phyloP scores from a whole-genome alignment of 2,113 vertebrate species.

The Harpagus bidentatus region DNA sequence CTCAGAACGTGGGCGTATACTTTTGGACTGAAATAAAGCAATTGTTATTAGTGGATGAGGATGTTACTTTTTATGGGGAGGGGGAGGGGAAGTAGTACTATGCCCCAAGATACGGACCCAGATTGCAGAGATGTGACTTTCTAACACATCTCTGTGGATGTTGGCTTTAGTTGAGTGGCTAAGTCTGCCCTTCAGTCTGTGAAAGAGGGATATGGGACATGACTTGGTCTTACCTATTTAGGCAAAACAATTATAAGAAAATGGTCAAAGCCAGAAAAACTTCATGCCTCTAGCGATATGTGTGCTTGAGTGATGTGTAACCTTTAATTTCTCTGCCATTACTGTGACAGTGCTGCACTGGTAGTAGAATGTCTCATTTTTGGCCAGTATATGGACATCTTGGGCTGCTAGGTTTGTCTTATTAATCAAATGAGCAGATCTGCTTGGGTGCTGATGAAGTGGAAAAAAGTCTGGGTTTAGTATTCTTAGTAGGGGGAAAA shows the following conservation, averaged over 20 bases:
- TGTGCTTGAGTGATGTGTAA: background rate
- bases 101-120: background rate
- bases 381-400: background rate
- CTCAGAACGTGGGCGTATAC: background rate
- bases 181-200: background rate
- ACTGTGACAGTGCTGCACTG: background rate
- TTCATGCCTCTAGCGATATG: rapidly evolving
- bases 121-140: background rate
- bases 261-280: background rate
- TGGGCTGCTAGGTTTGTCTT: background rate
- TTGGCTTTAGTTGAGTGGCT: background rate
- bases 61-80: background rate
- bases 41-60: background rate
- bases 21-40: background rate
- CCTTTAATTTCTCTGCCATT: background rate
- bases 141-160: background rate
- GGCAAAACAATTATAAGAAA: background rate
- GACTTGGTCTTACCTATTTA: background rate
- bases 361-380: background rate
- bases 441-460: background rate
- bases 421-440: background rate
- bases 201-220: no score
- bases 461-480: conserved; percentile 22
- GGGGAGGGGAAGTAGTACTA: background rate
- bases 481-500: background rate